phyloP scores from a whole-genome alignment of 2,113 vertebrate species.

The Nematolebias whitei region DNA sequence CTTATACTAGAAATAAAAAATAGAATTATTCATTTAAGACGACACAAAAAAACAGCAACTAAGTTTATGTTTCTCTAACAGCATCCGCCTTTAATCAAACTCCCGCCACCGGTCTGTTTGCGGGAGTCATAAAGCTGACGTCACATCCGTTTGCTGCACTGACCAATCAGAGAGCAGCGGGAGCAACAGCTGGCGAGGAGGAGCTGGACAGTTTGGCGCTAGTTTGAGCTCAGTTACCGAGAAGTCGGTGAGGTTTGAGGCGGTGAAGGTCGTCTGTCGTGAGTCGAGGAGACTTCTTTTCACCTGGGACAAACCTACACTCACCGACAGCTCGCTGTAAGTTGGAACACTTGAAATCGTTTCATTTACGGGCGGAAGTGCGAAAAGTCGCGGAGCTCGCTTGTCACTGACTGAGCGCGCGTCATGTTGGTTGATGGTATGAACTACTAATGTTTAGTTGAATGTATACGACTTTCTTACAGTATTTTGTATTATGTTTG shows the following conservation, averaged over 20 bases:
- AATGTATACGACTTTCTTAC: too few relatives aligned
- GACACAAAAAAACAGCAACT: too few relatives aligned
- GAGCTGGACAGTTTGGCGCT: conserved; percentile 43
- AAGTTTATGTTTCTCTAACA: too few relatives aligned
- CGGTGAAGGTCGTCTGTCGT: rapidly evolving
- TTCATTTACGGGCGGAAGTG: background rate
- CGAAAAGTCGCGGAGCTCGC: background rate
- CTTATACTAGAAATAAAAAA: too few relatives aligned
- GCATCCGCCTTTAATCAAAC: conserved; percentile 40
- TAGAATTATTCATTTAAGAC: too few relatives aligned
- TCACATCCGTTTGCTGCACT: background rate
- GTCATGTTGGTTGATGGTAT: background rate
- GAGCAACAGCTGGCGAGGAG: conserved; percentile 5
- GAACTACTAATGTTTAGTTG: too few relatives aligned
- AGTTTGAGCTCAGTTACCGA: conserved; percentile 6
- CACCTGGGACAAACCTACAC: background rate
- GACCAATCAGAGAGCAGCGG: conserved; percentile 30
- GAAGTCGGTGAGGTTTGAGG: rapidly evolving
- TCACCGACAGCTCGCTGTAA: too few relatives aligned
- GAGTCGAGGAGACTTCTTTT: background rate
- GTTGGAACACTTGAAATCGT: too few relatives aligned
- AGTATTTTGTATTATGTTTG: background rate
- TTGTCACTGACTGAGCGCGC: background rate
- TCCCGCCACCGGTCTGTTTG: conserved; percentile 38
- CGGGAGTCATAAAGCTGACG: background rate